Evolutionary conservation across 30 jellyfish, hydroid and myxozoan species (phyloP).

Genomic region (Aurelia sp.): DNA sequence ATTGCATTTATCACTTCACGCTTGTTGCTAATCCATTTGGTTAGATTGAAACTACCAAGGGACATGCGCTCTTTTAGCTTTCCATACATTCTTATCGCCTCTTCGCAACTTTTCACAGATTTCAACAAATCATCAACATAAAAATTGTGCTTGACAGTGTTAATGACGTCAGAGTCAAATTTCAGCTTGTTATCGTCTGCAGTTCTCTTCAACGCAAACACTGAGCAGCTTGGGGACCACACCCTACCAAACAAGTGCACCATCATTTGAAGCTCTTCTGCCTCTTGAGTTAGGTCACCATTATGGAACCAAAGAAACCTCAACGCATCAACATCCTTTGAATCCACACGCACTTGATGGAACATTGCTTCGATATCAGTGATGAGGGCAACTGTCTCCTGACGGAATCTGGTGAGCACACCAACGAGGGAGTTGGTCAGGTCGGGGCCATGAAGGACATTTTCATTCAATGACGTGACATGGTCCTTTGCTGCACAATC

Average conservation of each 20-base stretch:
- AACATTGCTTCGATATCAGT: constrained; percentile 81
- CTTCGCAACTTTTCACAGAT: constrained; percentile 26
- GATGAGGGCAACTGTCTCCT: constrained; percentile 67
- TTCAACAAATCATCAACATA: constrained; percentile 71
- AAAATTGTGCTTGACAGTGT: constrained; percentile 45
- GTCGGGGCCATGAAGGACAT: constrained; percentile 77
- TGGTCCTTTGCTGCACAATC: constrained; percentile 78
- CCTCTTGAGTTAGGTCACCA: constrained; percentile 44
- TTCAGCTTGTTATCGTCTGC: constrained; percentile 32
- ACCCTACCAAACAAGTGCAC: constrained; percentile 78
- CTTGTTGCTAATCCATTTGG: constrained; percentile 55
- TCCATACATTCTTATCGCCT: constrained; percentile 32
- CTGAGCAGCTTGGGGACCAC: constrained; percentile 78
- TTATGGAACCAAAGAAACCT: constrained; percentile 77
- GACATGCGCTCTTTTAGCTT: constrained; percentile 38
- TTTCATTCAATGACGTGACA: constrained; percentile 56
- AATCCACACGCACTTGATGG: constrained; percentile 68
- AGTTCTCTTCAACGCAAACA: constrained; percentile 62
- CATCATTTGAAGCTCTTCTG: constrained; percentile 56
- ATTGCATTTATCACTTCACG: constrained; percentile 42
- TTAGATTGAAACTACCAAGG: constrained; percentile 64
- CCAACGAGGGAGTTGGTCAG: constrained; percentile 59
- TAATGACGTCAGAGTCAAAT: constrained; percentile 8
- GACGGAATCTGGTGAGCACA: constrained; percentile 64
- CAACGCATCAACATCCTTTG: constrained; percentile 38